These are phyloP conservation scores for Columba livia DNA, from an alignment of 2,113 vertebrate species.

Conservation along the genomic window DNA sequence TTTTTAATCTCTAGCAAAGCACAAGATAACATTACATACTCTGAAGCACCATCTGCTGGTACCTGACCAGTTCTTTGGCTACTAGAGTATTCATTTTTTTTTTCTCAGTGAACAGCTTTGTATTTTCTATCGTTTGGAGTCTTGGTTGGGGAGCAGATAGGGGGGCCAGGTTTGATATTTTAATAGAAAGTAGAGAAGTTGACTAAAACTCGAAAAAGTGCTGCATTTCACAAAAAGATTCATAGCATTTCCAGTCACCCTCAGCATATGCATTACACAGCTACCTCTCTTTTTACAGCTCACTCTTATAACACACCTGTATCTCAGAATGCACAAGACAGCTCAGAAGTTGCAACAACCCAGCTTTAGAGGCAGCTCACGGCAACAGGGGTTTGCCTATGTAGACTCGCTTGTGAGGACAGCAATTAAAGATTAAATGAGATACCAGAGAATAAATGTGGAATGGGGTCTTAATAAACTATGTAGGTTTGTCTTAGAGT, in stretches of 20 bases:
- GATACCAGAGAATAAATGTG: background rate
- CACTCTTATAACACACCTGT: background rate
- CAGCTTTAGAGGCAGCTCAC: background rate
- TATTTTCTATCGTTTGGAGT: background rate
- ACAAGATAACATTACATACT: background rate
- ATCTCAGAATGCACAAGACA: background rate
- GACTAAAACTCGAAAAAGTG: background rate
- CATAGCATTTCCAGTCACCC: background rate
- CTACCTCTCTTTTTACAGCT: background rate
- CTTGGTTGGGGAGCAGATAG: rapidly evolving
- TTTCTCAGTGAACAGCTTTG: background rate
- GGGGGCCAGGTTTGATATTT: rapidly evolving
- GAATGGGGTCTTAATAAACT: background rate
- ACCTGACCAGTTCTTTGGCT: background rate
- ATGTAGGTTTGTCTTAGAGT: background rate
- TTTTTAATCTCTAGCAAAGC: background rate
- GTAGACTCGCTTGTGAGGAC: background rate
- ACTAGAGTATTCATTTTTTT: no score
- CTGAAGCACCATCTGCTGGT: slow-evolving; percentile 24
- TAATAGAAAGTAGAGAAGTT: background rate
- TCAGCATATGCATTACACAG: background rate
- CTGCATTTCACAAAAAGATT: background rate
- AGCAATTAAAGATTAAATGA: background rate
- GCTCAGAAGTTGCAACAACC: background rate
- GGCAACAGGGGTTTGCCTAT: background rate